These are phyloP conservation scores for Dioctria rufipes DNA, from an alignment of 2,888 invertebrate genomes.

Conservation along the genomic window DNA sequence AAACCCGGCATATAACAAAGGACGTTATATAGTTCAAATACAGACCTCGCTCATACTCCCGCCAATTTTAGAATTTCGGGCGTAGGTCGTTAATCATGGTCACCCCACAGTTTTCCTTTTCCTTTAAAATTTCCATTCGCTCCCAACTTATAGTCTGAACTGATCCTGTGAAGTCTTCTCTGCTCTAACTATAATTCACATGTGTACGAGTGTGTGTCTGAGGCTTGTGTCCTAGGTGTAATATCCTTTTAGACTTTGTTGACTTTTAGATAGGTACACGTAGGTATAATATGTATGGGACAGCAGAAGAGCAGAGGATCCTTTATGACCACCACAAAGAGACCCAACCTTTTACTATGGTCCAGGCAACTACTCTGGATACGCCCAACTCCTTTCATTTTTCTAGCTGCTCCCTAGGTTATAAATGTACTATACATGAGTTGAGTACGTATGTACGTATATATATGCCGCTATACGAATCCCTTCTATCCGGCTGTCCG, in stretches of 20 bases:
- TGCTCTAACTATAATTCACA: conserved; percentile 36
- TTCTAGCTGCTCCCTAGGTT: conserved; percentile 30
- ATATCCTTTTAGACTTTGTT: conserved; percentile 54
- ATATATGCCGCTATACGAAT: conserved; percentile 39
- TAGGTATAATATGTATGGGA: conserved; percentile 50
- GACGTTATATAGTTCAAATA: conserved; percentile 53
- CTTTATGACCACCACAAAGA: conserved; percentile 57
- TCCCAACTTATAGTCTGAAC: conserved; percentile 10
- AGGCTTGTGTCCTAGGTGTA: conserved; percentile 40
- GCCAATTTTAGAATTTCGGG: conserved; percentile 59
- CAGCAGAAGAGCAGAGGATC: conserved; percentile 25
- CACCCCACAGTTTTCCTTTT: conserved; percentile 61
- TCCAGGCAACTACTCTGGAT: conserved; percentile 54
- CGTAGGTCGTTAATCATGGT: conserved; percentile 63
- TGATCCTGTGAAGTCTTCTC: too few species aligned
- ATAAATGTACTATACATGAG: conserved; percentile 13
- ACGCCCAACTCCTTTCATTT: conserved; percentile 58
- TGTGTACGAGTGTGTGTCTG: conserved; percentile 17
- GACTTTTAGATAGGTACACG: conserved; percentile 50
- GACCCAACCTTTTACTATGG: conserved; percentile 50
- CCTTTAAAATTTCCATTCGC: conserved; percentile 58
- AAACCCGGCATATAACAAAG: conserved; percentile 49
- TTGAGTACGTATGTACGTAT: neutral
- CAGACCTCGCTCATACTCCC: conserved; percentile 42
- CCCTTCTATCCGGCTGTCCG: conserved; percentile 57